phyloP scores from a whole-genome alignment of 2,797 vertebrate species.

The Aphelocoma californica region DNA sequence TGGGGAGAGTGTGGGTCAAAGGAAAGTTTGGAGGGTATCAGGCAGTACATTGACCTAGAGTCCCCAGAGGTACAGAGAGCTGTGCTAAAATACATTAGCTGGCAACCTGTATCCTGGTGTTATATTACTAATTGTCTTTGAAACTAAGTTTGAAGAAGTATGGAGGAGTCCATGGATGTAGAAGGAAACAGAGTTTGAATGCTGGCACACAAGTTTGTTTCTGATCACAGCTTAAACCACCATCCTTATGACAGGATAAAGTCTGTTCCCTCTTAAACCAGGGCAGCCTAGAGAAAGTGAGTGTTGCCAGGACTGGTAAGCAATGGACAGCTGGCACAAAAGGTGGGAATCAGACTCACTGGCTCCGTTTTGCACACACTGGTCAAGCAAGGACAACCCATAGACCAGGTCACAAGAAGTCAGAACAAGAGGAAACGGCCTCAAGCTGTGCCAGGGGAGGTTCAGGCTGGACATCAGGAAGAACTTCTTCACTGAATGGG shows the following conservation, averaged over 20 bases:
- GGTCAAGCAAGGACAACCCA: accelerated
- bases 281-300: background rate
- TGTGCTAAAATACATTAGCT: background rate
- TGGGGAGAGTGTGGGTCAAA: background rate
- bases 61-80: background rate
- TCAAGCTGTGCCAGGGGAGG: background rate
- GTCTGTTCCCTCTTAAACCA: background rate
- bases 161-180: background rate
- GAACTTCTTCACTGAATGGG: background rate
- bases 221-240: background rate
- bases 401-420: background rate
- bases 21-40: background rate
- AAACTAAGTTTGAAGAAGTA: conserved; percentile 10
- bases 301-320: background rate
- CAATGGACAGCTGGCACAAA: background rate
- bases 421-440: background rate
- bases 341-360: background rate
- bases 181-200: background rate
- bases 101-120: background rate
- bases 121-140: background rate
- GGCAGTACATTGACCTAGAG: background rate
- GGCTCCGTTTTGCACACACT: background rate
- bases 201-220: background rate
- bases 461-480: background rate
- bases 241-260: background rate